phyloP scores from a whole-genome alignment of 92 coral and sea anemone genomes.

The Phenganax subtilis region DNA sequence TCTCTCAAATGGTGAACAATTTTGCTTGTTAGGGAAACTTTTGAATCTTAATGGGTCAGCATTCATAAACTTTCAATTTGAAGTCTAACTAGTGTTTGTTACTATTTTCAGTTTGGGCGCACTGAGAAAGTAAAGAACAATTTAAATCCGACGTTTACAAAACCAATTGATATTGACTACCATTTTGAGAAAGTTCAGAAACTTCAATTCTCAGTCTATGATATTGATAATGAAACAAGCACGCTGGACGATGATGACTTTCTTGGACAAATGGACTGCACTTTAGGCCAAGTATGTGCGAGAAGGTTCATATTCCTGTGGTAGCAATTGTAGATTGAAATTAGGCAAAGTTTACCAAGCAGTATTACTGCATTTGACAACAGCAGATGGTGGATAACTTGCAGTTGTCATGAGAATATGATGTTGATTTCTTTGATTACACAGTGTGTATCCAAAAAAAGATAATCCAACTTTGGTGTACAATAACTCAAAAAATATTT shows the following conservation, averaged over 20 bases:
- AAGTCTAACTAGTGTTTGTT: not conserved
- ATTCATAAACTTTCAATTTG: not conserved
- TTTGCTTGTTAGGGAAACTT: not conserved
- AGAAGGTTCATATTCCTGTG: not conserved
- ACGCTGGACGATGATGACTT: constrained; percentile 85
- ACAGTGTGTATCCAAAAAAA: too few species aligned
- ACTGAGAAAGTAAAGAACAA: constrained; percentile 77
- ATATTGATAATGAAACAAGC: constrained; percentile 83
- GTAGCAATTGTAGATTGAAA: too few species aligned
- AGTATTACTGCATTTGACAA: too few species aligned
- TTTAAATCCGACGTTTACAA: constrained; percentile 84
- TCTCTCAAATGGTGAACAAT: too few species aligned
- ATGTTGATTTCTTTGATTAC: too few species aligned
- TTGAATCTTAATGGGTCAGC: not conserved
- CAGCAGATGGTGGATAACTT: too few species aligned
- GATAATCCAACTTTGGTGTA: too few species aligned
- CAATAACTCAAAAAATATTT: too few species aligned
- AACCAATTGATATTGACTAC: constrained; percentile 72
- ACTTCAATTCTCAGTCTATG: constrained; percentile 74
- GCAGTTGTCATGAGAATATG: too few species aligned
- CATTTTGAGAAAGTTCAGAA: constrained; percentile 96
- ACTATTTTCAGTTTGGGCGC: constrained; percentile 58
- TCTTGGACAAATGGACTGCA: constrained; percentile 89
- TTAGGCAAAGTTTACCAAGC: too few species aligned
- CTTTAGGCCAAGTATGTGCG: constrained; percentile 73